Base-by-base conservation (phyloP, 2,113 vertebrate genomes). In the Falco punctatus region DNA sequence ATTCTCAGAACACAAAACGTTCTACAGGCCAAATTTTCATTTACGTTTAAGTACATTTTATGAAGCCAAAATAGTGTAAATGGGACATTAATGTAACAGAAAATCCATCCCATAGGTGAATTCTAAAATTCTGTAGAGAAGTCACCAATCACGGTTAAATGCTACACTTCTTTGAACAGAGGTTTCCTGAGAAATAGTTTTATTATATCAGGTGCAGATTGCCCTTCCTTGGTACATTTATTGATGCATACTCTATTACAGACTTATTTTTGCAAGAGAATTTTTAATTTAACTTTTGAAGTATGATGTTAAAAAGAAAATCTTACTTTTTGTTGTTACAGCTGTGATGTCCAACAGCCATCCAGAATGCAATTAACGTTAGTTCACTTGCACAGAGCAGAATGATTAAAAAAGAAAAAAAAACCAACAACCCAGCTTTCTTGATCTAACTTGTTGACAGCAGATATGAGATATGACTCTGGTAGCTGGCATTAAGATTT, bases 211-310 rank as follows among this genome's bases (percentile, higher is more conserved):
- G 94, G 91, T 95, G 92, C 91, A 91, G 89, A 52, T 12, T 85
- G 46, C 74, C 73, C 46, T 91, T 95, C 70, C 51, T 80, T 89
- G 42, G 58, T 90, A 91, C 78, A 92, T 94, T 94, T 95, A 80
- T 88, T 92, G 92, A 73, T 90, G 62, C 66, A 96, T 44, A 58
- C 16, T 69, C 69, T 87, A 87, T 92, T 96, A 96, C 6, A n/a
- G 57, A 38, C 35, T 92, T 95, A 89, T 91, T 95, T 94, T 95
- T 94, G 58, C 89, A 92, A 48, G 84, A 54, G 71, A 77, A 82
- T 80, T 94, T 97, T 97, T 90, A 91, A 96, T 97, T 94, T 95
- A 81, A 80, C 84, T 82, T 95, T 91, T 91, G 81, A 96, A 95
- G 84, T 55, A 85, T 86, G 80, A 94, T 85, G 73, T 80, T 94